phyloP scores from a whole-genome alignment of 2,113 vertebrate species.

The Sinosuthora webbiana region DNA sequence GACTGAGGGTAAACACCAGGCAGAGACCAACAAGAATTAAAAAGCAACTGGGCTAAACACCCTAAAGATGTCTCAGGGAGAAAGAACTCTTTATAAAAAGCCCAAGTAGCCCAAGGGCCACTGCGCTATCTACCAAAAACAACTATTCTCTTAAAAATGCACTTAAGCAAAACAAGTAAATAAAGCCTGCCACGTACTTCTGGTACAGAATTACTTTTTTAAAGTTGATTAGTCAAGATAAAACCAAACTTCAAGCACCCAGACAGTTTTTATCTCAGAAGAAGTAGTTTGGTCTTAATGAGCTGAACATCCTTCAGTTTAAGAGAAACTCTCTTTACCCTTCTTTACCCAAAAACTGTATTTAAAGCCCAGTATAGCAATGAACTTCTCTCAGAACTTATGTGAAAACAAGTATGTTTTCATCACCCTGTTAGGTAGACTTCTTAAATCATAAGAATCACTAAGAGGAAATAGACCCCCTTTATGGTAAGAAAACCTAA shows the following conservation, averaged over 20 bases:
- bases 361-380: neutral
- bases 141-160: neutral
- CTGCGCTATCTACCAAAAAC: neutral
- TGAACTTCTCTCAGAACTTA: neutral
- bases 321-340: neutral
- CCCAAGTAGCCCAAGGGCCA: neutral
- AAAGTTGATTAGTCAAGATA: neutral
- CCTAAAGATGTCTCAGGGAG: neutral
- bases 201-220: neutral
- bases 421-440: neutral
- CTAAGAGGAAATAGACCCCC: fast-evolving
- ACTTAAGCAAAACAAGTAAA: neutral
- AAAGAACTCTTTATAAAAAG: neutral
- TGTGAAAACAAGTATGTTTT: neutral
- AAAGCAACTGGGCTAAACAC: neutral
- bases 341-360: neutral
- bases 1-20: neutral
- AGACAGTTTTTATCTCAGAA: neutral
- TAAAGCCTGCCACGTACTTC: neutral
- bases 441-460: neutral
- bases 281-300: neutral
- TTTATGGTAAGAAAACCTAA: neutral
- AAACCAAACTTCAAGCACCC: neutral
- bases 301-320: neutral
- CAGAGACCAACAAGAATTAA: neutral